Evolutionary conservation across 1,140 invertebrate species (phyloP).

Genomic region (Amyelois transitella): DNA sequence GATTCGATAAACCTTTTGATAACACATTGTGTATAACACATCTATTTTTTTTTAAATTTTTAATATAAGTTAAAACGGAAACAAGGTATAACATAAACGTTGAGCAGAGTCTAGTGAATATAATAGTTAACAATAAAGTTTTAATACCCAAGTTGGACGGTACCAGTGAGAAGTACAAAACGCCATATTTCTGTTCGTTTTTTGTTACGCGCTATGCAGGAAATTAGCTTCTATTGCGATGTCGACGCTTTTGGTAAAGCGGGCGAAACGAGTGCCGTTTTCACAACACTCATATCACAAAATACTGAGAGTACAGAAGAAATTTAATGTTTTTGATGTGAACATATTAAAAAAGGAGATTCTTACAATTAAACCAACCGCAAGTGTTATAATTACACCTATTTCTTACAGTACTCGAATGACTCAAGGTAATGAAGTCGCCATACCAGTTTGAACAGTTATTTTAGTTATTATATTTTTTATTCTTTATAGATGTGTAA

Average conservation of each 20-base stretch:
- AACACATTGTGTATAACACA: too few relatives aligned
- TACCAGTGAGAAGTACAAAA: slow-evolving; percentile 30
- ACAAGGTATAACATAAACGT: neutral
- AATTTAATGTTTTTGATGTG: neutral
- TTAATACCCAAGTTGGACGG: slow-evolving; percentile 21
- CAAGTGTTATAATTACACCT: too few relatives aligned
- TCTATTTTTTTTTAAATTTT: too few relatives aligned
- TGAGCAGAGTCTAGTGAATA: slow-evolving; percentile 5
- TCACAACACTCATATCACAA: slow-evolving; percentile 27
- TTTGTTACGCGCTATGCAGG: slow-evolving; percentile 68
- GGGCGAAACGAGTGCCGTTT: slow-evolving; percentile 63
- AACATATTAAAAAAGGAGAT: too few relatives aligned
- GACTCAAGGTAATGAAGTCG: too few relatives aligned
- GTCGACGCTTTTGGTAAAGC: slow-evolving; percentile 69
- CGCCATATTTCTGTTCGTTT: slow-evolving; percentile 61
- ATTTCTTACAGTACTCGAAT: too few relatives aligned
- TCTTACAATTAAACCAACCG: too few relatives aligned
- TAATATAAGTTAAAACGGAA: too few relatives aligned
- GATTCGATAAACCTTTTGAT: too few relatives aligned
- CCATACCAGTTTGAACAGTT: too few relatives aligned
- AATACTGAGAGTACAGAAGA: neutral
- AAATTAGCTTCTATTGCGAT: slow-evolving; percentile 73
- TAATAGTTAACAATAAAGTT: slow-evolving; percentile 29
- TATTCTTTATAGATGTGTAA: too few relatives aligned
- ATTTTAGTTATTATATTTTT: too few relatives aligned